Conservation (phyloP, 2,888 invertebrate genomes). For the Meandrusa payeni region DNA sequence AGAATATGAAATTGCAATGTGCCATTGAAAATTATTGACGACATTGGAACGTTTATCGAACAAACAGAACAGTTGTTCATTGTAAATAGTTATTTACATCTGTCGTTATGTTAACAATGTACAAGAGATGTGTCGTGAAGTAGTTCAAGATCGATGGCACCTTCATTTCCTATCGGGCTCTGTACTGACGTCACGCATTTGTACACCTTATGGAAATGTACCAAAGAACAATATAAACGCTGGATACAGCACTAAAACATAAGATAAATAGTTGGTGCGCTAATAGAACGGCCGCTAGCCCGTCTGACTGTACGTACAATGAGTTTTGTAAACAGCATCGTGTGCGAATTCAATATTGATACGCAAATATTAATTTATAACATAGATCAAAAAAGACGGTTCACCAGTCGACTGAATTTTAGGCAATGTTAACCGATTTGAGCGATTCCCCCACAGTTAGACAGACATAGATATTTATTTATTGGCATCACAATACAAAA, state of each 20-base stretch:
- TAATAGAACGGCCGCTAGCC: constrained; percentile 54
- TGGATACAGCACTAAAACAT: constrained; percentile 47
- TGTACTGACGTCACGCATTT: constrained; percentile 29
- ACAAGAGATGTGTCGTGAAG: neutral
- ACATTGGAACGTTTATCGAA: no score
- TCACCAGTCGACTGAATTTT: no score
- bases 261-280: constrained; percentile 48
- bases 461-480: no score
- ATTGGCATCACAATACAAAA: no score
- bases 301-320: constrained; percentile 45
- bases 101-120: constrained; percentile 1
- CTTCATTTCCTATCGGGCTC: constrained; percentile 25
- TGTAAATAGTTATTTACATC: no score
- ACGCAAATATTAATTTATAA: constrained; percentile 45
- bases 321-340: constrained; percentile 45
- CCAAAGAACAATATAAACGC: constrained; percentile 55
- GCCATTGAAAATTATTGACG: no score
- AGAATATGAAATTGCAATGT: no score
- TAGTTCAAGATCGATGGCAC: constrained; percentile 18
- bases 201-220: constrained; percentile 52
- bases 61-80: no score
- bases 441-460: no score
- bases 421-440: no score
- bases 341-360: constrained; percentile 51
- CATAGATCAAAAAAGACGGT: no score